phyloP scores from a whole-genome alignment of 1,140 invertebrate species.

The Uloborus diversus region DNA sequence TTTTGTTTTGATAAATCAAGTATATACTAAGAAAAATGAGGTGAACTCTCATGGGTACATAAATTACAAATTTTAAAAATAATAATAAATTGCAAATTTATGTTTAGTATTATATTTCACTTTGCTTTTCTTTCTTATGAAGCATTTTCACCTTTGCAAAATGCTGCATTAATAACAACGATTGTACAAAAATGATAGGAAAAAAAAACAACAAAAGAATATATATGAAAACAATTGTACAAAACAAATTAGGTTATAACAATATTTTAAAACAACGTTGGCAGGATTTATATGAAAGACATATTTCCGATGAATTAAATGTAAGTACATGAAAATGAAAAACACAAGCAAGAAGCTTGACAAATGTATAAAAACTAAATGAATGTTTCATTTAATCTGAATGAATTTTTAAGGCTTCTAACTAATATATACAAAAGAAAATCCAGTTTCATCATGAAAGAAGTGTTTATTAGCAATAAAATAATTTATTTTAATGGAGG shows the following conservation, averaged over 20 bases:
- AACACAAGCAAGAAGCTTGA: too few species aligned
- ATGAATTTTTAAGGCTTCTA: too few species aligned
- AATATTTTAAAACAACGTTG: background rate
- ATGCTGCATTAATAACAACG: background rate
- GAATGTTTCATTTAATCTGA: too few species aligned
- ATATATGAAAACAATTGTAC: background rate
- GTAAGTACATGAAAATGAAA: background rate
- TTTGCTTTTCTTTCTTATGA: background rate
- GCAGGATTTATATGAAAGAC: background rate
- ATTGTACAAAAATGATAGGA: background rate
- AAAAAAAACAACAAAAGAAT: background rate
- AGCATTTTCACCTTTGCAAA: background rate
- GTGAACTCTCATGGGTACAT: background rate
- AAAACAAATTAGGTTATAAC: background rate
- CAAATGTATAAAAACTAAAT: too few species aligned
- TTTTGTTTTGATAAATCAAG: too few species aligned
- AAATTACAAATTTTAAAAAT: background rate
- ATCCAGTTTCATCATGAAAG: too few species aligned
- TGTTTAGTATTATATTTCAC: background rate
- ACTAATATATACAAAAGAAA: too few species aligned
- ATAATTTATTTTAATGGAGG: too few species aligned
- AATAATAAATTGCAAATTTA: background rate
- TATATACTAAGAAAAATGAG: background rate
- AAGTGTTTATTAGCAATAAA: too few species aligned
- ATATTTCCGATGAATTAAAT: background rate